Evolutionary conservation across 1,140 invertebrate species (phyloP).

Genomic region (Triops cancriformis): DNA sequence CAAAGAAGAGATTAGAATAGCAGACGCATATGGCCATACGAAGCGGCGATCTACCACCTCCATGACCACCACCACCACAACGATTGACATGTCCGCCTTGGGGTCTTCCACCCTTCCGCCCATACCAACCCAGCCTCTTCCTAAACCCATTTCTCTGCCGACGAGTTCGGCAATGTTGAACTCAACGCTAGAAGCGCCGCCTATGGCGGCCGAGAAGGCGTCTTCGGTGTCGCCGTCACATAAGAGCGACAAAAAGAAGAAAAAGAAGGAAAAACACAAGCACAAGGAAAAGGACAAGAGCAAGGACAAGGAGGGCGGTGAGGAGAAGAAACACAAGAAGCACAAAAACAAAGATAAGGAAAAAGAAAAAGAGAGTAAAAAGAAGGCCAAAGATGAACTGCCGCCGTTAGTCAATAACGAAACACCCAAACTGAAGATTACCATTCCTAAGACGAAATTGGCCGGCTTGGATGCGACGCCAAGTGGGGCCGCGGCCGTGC

Average conservation of each 20-base stretch:
- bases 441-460: neutral
- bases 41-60: neutral
- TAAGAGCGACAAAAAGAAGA: constrained; percentile 17
- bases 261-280: constrained; percentile 24
- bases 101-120: neutral
- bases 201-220: neutral
- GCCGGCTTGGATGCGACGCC: neutral
- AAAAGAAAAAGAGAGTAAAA: constrained; percentile 21
- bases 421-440: neutral
- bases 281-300: constrained; percentile 25
- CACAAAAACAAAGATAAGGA: constrained; percentile 27
- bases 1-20: constrained; percentile 3
- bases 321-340: constrained; percentile 25
- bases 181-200: neutral
- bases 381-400: constrained; percentile 2
- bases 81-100: neutral
- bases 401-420: neutral
- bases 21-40: neutral
- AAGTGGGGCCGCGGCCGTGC: neutral
- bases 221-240: neutral
- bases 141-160: neutral
- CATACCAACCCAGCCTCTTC: neutral
- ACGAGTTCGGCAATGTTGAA: neutral
- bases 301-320: constrained; percentile 23
- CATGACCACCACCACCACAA: neutral